Conservation (phyloP, 2,888 invertebrate genomes). For the Mesorhabditis spiculigera region DNA sequence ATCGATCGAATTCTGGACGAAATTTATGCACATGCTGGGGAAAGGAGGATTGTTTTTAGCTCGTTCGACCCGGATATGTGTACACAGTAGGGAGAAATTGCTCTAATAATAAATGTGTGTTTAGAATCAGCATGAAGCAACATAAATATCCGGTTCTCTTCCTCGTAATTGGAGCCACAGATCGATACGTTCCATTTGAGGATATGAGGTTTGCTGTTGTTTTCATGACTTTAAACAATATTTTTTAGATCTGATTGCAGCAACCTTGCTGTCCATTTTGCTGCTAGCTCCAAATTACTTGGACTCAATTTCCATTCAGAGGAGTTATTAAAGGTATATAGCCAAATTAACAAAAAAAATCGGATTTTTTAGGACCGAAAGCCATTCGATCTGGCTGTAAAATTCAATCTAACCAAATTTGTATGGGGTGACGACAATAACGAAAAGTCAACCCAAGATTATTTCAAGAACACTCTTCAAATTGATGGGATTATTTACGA, state of each 20-base stretch:
- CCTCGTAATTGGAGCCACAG: slow-evolving; percentile 76
- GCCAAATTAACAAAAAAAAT: slow-evolving; percentile 1
- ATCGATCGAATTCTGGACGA: slow-evolving; percentile 80
- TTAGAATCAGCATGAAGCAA: slow-evolving; percentile 80
- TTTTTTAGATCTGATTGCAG: slow-evolving; percentile 33
- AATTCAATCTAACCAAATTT: slow-evolving; percentile 67
- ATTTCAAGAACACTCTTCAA: slow-evolving; percentile 80
- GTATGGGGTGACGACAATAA: slow-evolving; percentile 97
- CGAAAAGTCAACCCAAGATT: slow-evolving; percentile 72
- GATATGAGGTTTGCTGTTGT: slow-evolving; percentile 11
- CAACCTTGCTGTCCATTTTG: slow-evolving; percentile 51
- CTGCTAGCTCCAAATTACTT: slow-evolving; percentile 43
- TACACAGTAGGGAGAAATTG: slow-evolving; percentile 66
- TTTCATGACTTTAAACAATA: background rate
- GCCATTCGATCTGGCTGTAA: slow-evolving; percentile 30
- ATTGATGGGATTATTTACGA: slow-evolving; percentile 95
- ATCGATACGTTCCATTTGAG: slow-evolving; percentile 65
- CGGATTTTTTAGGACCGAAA: slow-evolving; percentile 23
- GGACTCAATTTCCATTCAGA: slow-evolving; percentile 90
- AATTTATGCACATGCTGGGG: slow-evolving; percentile 75
- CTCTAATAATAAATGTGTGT: slow-evolving; percentile 13
- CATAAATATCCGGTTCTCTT: slow-evolving; percentile 95
- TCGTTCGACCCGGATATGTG: slow-evolving; percentile 95
- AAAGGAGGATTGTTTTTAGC: slow-evolving; percentile 85
- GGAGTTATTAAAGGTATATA: slow-evolving; percentile 72